phyloP scores from a whole-genome alignment of 30 jellyfish, hydroid and myxozoan genomes.

The Mastigias papua region DNA sequence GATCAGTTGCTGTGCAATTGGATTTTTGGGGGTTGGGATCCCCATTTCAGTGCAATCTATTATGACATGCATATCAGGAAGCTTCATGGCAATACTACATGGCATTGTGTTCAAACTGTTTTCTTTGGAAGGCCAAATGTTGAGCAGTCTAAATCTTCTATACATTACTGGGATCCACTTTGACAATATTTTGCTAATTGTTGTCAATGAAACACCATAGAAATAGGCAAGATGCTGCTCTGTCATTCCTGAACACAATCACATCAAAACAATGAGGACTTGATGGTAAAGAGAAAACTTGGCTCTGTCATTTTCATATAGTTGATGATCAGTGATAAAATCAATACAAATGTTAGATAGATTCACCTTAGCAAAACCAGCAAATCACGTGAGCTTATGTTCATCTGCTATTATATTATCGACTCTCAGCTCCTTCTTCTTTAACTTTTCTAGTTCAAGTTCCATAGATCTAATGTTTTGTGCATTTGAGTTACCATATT shows the following conservation, averaged over 20 bases:
- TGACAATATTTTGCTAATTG: not conserved
- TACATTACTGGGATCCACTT: conserved; percentile 7
- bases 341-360: not conserved
- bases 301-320: conserved; percentile 1
- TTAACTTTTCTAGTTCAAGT: not conserved
- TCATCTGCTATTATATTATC: not conserved
- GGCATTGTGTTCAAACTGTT: conserved; percentile 11
- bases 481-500: not conserved
- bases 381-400: not conserved
- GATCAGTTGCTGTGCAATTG: not conserved
- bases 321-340: conserved; percentile 3
- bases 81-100: conserved; percentile 7
- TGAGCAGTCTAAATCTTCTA: not conserved
- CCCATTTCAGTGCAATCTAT: conserved; percentile 28
- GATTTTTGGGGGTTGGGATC: not conserved
- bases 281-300: not conserved
- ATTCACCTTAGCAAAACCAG: not conserved
- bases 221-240: not conserved
- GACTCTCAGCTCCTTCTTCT: not conserved
- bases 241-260: not conserved
- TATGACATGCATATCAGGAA: conserved; percentile 4
- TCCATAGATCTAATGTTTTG: not conserved
- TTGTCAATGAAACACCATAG: conserved; percentile 7
- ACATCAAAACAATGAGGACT: not conserved
- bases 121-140: conserved; percentile 12